Evolutionary conservation across 2,113 vertebrate genomes (phyloP).

Genomic region (Albula glossodonta): DNA sequence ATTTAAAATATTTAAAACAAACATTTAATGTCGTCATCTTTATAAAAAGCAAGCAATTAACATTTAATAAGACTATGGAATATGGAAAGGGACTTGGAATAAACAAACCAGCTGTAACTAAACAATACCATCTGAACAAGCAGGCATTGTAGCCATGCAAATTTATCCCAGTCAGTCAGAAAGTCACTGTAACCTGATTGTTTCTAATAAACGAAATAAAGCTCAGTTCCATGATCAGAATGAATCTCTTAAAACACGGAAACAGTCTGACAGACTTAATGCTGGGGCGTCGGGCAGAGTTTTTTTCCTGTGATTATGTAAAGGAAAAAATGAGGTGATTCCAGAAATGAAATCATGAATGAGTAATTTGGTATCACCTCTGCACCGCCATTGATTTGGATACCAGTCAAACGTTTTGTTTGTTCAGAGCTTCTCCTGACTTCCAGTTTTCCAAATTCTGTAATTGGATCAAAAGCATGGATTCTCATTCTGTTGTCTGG

Average conservation of each 20-base stretch:
- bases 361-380: constrained; percentile 43
- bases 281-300: background rate
- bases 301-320: background rate
- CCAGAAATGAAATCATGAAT: constrained; percentile 39
- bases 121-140: constrained; percentile 18
- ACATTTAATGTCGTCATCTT: too few relatives aligned
- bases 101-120: constrained; percentile 8
- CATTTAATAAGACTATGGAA: background rate
- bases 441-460: constrained; percentile 24
- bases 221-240: background rate
- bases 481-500: background rate
- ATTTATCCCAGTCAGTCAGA: constrained; percentile 5
- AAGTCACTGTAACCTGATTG: constrained; percentile 11
- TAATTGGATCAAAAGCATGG: constrained; percentile 3
- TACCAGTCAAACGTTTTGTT: constrained; percentile 26
- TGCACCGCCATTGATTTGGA: constrained; percentile 36
- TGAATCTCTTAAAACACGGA: background rate
- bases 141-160: constrained; percentile 16
- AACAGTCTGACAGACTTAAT: background rate
- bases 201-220: background rate
- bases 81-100: background rate
- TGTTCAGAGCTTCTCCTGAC: background rate
- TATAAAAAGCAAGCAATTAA: background rate
- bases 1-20: too few relatives aligned
- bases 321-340: constrained; percentile 22